These are phyloP conservation scores for Notechis scutatus DNA, from an alignment of 2,113 vertebrate genomes.

Conservation along the genomic window DNA sequence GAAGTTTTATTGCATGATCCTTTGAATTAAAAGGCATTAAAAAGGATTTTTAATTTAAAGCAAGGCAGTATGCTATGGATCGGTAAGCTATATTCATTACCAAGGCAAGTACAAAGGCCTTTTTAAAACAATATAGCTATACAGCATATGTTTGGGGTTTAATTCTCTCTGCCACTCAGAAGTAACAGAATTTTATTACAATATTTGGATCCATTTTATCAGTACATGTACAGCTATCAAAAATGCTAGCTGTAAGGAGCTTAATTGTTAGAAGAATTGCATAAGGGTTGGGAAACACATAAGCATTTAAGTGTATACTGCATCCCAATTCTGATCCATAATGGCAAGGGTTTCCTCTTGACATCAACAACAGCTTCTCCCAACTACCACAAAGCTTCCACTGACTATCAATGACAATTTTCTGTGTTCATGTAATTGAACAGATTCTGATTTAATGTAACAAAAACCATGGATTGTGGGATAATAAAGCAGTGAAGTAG, in stretches of 20 bases:
- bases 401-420: not conserved
- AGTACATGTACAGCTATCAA: not conserved
- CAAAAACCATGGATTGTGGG: not conserved
- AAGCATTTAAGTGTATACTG: no score
- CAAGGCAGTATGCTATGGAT: constrained; percentile 48
- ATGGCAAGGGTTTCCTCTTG: not conserved
- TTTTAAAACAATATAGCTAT: constrained; percentile 45
- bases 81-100: constrained; percentile 62
- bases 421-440: constrained; percentile 20
- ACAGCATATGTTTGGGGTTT: constrained; percentile 50
- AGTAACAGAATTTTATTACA: constrained; percentile 33
- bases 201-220: constrained; percentile 41
- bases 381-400: not conserved
- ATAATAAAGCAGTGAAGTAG: not conserved
- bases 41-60: constrained; percentile 60
- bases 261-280: not conserved
- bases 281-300: not conserved
- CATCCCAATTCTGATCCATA: not conserved
- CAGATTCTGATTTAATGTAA: not conserved
- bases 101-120: constrained; percentile 46
- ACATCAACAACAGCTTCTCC: not conserved
- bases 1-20: constrained; percentile 40
- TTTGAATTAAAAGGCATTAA: constrained; percentile 56
- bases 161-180: constrained; percentile 42
- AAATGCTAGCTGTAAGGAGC: not conserved